Percentiles rank a stretch among this genome's conserved stretches.
Evolutionary conservation across 1,140 invertebrate species (phyloP).

Genomic region (Megalopta genalis): DNA sequence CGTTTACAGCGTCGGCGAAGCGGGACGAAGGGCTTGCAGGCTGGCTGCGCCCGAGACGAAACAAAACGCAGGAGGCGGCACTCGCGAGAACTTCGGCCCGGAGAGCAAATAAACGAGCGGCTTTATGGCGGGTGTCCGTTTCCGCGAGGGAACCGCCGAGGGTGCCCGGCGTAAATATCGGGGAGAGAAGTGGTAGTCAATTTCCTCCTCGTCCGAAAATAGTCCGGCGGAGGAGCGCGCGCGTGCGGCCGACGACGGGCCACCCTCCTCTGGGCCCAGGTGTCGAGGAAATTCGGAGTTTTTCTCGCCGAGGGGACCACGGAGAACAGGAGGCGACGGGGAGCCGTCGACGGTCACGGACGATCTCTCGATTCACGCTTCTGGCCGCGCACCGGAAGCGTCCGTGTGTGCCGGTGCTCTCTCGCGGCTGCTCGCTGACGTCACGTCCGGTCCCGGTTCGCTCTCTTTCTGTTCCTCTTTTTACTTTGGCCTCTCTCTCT

Average conservation of each 20-base stretch:
- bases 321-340: too few species aligned
- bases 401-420: background rate
- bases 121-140: background rate
- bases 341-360: background rate
- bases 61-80: background rate
- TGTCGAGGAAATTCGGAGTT: too few species aligned
- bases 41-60: background rate
- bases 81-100: background rate
- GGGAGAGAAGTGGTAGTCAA: background rate
- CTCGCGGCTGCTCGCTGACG: constrained; percentile 11
- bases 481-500: background rate
- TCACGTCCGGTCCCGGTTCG: constrained; percentile 30
- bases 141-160: too few species aligned
- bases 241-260: background rate
- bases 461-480: constrained; percentile 22
- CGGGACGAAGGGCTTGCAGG: background rate
- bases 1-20: too few species aligned
- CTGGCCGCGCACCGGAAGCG: constrained; percentile 1
- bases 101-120: background rate
- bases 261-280: too few species aligned
- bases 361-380: constrained; percentile 26
- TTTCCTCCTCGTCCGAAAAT: background rate
- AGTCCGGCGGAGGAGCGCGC: background rate
- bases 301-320: too few species aligned
- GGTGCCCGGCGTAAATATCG: background rate